These are phyloP conservation scores for Xiphophorus hellerii DNA, from an alignment of 2,113 vertebrate genomes.

Conservation along the genomic window DNA sequence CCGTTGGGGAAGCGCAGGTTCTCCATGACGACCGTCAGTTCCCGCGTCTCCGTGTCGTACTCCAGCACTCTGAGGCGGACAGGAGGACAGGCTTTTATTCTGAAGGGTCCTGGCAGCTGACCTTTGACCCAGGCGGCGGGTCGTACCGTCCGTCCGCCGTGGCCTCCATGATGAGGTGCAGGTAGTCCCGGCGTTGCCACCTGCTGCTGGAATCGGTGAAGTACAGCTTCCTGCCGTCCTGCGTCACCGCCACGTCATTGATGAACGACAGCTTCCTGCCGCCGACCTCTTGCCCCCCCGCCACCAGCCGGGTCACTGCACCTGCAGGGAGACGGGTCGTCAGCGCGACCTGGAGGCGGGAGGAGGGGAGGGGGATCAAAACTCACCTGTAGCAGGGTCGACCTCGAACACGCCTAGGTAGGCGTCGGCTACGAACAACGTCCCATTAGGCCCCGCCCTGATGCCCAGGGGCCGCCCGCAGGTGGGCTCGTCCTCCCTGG, in stretches of 20 bases:
- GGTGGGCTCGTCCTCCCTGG: constrained; percentile 82
- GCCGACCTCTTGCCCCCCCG: constrained; percentile 80
- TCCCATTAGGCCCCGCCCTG: constrained; percentile 88
- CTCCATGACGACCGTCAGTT: constrained; percentile 92
- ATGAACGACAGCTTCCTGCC: constrained; percentile 91
- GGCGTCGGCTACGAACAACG: constrained; percentile 92
- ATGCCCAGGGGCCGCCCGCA: constrained; percentile 95
- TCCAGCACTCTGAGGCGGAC: constrained; percentile 85
- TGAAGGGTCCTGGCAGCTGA: background rate
- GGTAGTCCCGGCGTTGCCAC: constrained; percentile 92
- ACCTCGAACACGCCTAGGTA: constrained; percentile 94
- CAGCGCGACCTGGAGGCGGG: background rate
- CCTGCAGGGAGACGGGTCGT: constrained; percentile 72
- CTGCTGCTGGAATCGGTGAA: constrained; percentile 97
- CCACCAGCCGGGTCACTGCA: constrained; percentile 81
- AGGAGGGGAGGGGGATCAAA: background rate
- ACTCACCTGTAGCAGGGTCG: constrained; percentile 86
- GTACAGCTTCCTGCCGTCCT: constrained; percentile 92
- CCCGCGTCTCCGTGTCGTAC: constrained; percentile 86
- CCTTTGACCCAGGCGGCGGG: too few relatives aligned
- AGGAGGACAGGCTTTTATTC: background rate
- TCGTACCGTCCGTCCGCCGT: constrained; percentile 91
- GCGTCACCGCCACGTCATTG: constrained; percentile 91
- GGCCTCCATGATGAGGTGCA: constrained; percentile 91
- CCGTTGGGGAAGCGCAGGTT: constrained; percentile 94